These are phyloP conservation scores for Andrena bucephala DNA, from an alignment of 2,888 invertebrate genomes.

Conservation along the genomic window DNA sequence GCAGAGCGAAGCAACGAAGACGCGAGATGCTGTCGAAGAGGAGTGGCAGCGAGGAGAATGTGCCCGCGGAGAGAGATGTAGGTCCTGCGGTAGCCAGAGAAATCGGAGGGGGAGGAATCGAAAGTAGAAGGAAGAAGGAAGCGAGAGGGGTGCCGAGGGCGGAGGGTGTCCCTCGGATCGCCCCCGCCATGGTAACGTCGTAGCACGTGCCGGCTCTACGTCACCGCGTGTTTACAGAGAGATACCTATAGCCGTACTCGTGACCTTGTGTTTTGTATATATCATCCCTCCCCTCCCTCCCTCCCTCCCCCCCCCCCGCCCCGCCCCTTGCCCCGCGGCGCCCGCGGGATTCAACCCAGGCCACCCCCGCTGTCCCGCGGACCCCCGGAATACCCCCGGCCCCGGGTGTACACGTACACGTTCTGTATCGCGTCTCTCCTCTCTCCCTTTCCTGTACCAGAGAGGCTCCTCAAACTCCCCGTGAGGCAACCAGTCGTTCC, in stretches of 20 bases:
- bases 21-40: not conserved
- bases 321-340: conserved; percentile 44
- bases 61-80: no score
- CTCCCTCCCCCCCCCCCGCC: no score
- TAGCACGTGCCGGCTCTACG: conserved; percentile 78
- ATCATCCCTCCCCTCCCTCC: conserved; percentile 65
- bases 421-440: conserved; percentile 44
- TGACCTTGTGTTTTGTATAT: conserved; percentile 83
- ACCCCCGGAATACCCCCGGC: conserved; percentile 63
- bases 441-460: conserved; percentile 49
- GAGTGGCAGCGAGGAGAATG: not conserved
- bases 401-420: conserved; percentile 22
- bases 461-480: conserved; percentile 79
- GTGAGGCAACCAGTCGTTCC: conserved; percentile 86
- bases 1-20: not conserved
- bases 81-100: no score
- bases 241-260: conserved; percentile 80
- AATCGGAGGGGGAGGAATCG: conserved; percentile 10
- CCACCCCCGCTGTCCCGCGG: conserved; percentile 58
- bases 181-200: conserved; percentile 65
- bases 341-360: conserved; percentile 57
- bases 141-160: conserved; percentile 41
- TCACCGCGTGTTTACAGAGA: conserved; percentile 82
- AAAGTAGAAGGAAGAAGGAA: conserved; percentile 31
- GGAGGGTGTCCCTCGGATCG: conserved; percentile 59